phyloP scores from a whole-genome alignment of 30 jellyfish, hydroid and myxozoan species.

The Aurelia sp. region DNA sequence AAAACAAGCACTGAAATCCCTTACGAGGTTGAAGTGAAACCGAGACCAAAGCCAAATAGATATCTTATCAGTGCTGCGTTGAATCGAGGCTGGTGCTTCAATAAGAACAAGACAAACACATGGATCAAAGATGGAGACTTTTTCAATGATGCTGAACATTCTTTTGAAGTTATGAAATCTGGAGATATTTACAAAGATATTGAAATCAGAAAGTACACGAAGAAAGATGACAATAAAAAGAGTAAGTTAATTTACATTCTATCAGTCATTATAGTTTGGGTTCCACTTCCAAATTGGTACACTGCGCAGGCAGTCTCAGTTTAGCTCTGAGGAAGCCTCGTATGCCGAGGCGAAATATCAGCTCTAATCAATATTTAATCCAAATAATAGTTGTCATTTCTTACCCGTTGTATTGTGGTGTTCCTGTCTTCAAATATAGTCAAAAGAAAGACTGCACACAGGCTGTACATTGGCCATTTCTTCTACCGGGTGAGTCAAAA shows the following conservation, averaged over 20 bases:
- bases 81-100: slow-evolving; percentile 53
- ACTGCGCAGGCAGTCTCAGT: too few relatives aligned
- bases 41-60: slow-evolving; percentile 43
- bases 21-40: slow-evolving; percentile 27
- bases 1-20: slow-evolving; percentile 13
- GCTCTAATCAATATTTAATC: too few relatives aligned
- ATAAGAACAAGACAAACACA: not conserved
- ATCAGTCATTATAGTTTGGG: too few relatives aligned
- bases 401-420: too few relatives aligned
- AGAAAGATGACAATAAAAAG: not conserved
- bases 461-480: too few relatives aligned
- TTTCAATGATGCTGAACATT: slow-evolving; percentile 21
- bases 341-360: too few relatives aligned
- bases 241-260: not conserved
- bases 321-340: too few relatives aligned
- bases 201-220: slow-evolving; percentile 3
- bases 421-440: too few relatives aligned
- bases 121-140: slow-evolving; percentile 45
- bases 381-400: too few relatives aligned
- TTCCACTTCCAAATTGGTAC: too few relatives aligned
- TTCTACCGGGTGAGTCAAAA: too few relatives aligned
- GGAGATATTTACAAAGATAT: slow-evolving; percentile 25
- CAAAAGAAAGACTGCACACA: too few relatives aligned
- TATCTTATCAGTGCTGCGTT: slow-evolving; percentile 33
- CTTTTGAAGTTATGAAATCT: slow-evolving; percentile 21